These are phyloP conservation scores for Clusia tigrina DNA, from an alignment of 2,888 invertebrate species.

Conservation along the genomic window DNA sequence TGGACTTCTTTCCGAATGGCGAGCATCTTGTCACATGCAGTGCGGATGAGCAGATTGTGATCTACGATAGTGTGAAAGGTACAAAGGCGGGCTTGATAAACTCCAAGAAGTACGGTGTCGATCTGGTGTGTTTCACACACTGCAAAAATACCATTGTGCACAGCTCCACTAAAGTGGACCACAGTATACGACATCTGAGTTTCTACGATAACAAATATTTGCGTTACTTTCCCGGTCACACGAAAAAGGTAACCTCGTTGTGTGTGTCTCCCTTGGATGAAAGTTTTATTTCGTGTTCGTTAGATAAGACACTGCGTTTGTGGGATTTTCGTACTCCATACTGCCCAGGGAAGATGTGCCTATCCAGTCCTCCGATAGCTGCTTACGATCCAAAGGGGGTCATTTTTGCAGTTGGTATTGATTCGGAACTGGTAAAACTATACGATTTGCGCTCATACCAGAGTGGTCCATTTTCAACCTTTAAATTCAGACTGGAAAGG, in stretches of 20 bases:
- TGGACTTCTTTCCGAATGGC: constrained; percentile 95
- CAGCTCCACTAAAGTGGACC: constrained; percentile 99
- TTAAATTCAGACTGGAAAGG: constrained; percentile 86
- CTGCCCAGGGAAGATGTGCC: constrained; percentile 97
- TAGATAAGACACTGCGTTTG: constrained; percentile 94
- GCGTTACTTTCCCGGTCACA: constrained; percentile 96
- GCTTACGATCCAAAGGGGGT: constrained; percentile 99
- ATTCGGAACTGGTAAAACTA: constrained; percentile 95
- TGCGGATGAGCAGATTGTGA: constrained; percentile 99
- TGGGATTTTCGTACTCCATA: constrained; percentile 98
- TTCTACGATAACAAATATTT: constrained; percentile 99
- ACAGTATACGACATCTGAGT: constrained; percentile 96
- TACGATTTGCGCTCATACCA: constrained; percentile 98
- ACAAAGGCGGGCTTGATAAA: constrained; percentile 95
- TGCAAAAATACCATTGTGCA: constrained; percentile 97
- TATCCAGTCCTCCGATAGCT: constrained; percentile 95
- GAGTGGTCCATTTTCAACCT: constrained; percentile 96
- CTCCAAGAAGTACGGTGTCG: constrained; percentile 99
- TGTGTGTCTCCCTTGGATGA: constrained; percentile 99
- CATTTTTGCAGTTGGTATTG: constrained; percentile 97
- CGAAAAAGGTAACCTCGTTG: constrained; percentile 95
- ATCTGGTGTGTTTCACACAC: constrained; percentile 98
- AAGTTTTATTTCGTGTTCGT: constrained; percentile 94
- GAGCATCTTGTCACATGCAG: constrained; percentile 95
- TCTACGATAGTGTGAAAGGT: constrained; percentile 98